A percentile compares a stretch with the other conserved stretches of the same genome.
Evolutionary conservation across 1,140 invertebrate genomes (phyloP).

Genomic region (Xylocopa sonorina): DNA sequence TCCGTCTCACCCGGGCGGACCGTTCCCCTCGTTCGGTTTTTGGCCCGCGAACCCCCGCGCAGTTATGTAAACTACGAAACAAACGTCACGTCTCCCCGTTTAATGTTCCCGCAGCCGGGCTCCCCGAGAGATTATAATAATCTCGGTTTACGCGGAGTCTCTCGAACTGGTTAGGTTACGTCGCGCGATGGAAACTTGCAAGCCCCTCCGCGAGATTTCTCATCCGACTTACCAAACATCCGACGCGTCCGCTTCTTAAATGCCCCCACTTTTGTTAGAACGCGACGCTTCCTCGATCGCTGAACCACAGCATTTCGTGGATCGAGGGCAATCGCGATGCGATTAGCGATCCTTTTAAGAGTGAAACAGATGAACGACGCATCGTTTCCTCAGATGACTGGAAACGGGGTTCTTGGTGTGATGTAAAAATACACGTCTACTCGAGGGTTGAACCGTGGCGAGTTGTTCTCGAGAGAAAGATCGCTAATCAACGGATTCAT

Average conservation of each 20-base stretch:
- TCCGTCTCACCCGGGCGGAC: conserved; percentile 23
- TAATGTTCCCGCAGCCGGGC: conserved; percentile 80
- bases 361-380: too few species aligned
- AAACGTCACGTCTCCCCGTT: conserved; percentile 79
- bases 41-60: conserved; percentile 21
- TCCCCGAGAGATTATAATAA: conserved; percentile 82
- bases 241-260: too few species aligned
- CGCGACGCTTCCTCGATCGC: too few species aligned
- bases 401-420: too few species aligned
- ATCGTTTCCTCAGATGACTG: too few species aligned
- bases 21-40: conserved; percentile 10
- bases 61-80: conserved; percentile 49
- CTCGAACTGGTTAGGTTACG: conserved; percentile 79
- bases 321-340: too few species aligned
- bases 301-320: too few species aligned
- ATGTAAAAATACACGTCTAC: too few species aligned
- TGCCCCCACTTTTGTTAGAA: too few species aligned
- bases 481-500: too few species aligned
- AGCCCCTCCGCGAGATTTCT: conserved; percentile 67
- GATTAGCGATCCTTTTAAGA: too few species aligned
- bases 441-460: conserved; percentile 26
- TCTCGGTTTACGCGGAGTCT: conserved; percentile 80
- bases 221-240: not conserved
- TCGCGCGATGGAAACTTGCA: conserved; percentile 79
- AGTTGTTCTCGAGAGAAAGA: not conserved